phyloP scores from a whole-genome alignment of 1,140 invertebrate species.

The Aethina tumida region DNA sequence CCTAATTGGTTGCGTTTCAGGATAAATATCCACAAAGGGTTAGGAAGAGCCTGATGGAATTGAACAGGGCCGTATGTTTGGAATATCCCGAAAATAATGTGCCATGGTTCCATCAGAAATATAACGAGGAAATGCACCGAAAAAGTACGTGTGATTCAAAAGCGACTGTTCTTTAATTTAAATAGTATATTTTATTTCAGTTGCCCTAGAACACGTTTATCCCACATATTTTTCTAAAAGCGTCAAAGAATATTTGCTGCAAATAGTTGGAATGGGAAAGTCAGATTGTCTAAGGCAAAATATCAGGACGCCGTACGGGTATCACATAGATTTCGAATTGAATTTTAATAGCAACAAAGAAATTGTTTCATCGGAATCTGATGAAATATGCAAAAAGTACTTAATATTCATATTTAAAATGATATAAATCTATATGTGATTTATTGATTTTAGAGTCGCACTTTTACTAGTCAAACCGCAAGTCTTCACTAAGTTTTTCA shows the following conservation, averaged over 20 bases:
- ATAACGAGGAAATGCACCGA: slow-evolving; percentile 37
- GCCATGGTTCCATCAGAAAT: slow-evolving; percentile 57
- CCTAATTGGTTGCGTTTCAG: slow-evolving; percentile 28
- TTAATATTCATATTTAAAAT: neutral
- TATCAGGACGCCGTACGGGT: slow-evolving; percentile 29
- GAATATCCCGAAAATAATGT: slow-evolving; percentile 49
- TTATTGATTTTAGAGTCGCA: slow-evolving; percentile 32
- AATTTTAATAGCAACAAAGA: slow-evolving; percentile 19
- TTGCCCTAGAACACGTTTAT: slow-evolving; percentile 1
- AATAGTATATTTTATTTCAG: neutral
- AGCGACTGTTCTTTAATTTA: no score
- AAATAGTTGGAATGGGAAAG: slow-evolving; percentile 14
- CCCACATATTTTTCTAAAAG: slow-evolving; percentile 7
- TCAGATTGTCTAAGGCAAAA: slow-evolving; percentile 19
- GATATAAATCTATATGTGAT: slow-evolving; percentile 14
- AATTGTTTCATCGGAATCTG: slow-evolving; percentile 12
- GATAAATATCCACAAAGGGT: slow-evolving; percentile 42
- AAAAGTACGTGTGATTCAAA: slow-evolving; percentile 16
- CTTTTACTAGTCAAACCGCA: slow-evolving; percentile 34
- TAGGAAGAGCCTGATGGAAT: slow-evolving; percentile 44
- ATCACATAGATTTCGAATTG: slow-evolving; percentile 28
- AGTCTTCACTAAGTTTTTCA: slow-evolving; percentile 29
- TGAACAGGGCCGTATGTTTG: slow-evolving; percentile 52
- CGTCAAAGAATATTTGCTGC: slow-evolving; percentile 20
- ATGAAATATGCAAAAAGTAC: slow-evolving; percentile 18